phyloP scores from a whole-genome alignment of 1,140 invertebrate genomes.

The Drosophila santomea region DNA sequence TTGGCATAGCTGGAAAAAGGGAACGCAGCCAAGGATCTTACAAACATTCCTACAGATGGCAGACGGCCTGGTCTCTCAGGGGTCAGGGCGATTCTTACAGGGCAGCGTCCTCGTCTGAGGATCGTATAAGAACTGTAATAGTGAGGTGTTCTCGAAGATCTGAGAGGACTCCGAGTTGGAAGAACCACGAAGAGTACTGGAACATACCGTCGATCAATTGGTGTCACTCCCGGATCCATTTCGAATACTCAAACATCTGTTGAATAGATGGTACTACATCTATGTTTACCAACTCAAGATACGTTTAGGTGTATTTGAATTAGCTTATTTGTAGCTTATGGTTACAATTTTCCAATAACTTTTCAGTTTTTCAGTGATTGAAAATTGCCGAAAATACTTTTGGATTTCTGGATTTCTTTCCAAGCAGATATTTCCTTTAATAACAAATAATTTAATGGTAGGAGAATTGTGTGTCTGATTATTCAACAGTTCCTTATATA shows the following conservation, averaged over 20 bases:
- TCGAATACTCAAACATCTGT: conserved; percentile 17
- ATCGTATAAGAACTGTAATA: conserved; percentile 42
- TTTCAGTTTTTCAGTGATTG: no score
- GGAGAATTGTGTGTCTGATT: no score
- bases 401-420: no score
- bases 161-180: conserved; percentile 18
- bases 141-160: not conserved
- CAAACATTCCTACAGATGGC: conserved; percentile 43
- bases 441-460: no score
- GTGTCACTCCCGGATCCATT: conserved; percentile 10
- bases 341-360: not conserved
- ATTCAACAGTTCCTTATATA: not conserved
- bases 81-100: conserved; percentile 33
- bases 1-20: conserved; percentile 21
- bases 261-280: no score
- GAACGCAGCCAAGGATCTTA: conserved; percentile 34
- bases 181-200: conserved; percentile 13
- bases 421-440: no score
- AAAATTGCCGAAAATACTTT: no score
- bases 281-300: no score
- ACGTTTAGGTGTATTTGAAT: no score
- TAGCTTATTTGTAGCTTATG: no score
- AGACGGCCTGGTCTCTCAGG: conserved; percentile 12
- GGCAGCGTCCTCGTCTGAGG: conserved; percentile 1
- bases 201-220: conserved; percentile 4